Base-by-base conservation (phyloP, 2,113 vertebrate species). In the Cavia porcellus region DNA sequence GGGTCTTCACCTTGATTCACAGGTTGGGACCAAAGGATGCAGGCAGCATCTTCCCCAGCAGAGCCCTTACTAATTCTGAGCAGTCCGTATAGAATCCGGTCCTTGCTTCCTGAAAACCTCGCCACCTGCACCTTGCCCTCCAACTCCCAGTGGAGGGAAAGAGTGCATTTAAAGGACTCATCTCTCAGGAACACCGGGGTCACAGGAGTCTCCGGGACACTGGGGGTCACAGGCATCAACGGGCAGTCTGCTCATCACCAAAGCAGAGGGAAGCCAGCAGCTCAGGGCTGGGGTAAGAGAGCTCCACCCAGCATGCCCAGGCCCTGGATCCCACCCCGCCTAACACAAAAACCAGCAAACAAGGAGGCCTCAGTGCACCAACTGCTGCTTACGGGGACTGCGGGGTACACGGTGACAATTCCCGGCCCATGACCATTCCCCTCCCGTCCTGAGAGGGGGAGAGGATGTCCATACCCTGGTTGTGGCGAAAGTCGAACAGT, bases 111-210 rank as follows among this genome's bases (percentile, higher is more conserved):
- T 4, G 1, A 25, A 50, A 12, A 30, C 13, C 32, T 52, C 3
- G 0, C 15, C 5, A 11, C 22, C 22, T 55, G 32, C 17, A 7
- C 0, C 17, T 5, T 6, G 17, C 22, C 17, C n/a, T 75, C 32
- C 2, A 25, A 42, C 7, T n/a, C 14, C 0, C 1, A 9, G 5
- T 15, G 30, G 30, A 75, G 19, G 14, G 3, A 50, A 35, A 4
- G 19, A 64, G 30, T 3, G 8, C 5, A 5, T 5, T 8, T 25
- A 68, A 89, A 86, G 12, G 68, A 17, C 19, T 75, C 55, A 17
- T 55, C 55, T 55, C 55, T 57, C 17, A 11, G 55, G 55, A 4
- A 57, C 55, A 19, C 55, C 5, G 55, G 55, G 55, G 55, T 55
- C 55, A 55, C 14, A 17, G 55, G 50, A 52, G 50, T 52, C 55